Percentiles rank a stretch among this genome's conserved stretches.
Evolutionary conservation across 2,888 invertebrate genomes (phyloP).

Genomic region (Coecobrya sp.): DNA sequence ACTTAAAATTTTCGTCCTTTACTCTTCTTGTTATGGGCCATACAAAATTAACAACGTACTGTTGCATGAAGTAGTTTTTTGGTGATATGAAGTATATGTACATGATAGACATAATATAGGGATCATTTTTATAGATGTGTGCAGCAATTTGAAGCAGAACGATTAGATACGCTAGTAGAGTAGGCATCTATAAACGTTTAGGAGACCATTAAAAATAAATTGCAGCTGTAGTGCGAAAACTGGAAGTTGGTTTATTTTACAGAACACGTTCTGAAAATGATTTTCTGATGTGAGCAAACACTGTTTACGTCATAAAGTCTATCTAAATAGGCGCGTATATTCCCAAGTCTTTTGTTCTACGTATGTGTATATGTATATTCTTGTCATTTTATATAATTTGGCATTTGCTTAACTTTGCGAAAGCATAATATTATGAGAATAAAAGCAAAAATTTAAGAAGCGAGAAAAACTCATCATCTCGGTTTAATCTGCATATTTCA

Average conservation of each 20-base stretch:
- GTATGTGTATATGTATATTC: no score
- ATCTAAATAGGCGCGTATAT: no score
- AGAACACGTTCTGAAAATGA: no score
- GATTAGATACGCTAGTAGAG: background rate
- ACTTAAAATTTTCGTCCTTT: background rate
- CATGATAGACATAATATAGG: background rate
- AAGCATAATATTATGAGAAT: background rate
- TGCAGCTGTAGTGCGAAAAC: background rate
- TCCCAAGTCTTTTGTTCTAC: no score
- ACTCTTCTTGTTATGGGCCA: background rate
- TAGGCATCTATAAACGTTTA: constrained; percentile 9
- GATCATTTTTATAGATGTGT: background rate
- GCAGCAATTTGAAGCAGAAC: background rate
- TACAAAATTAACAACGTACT: background rate
- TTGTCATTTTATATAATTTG: no score
- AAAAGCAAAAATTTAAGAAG: background rate
- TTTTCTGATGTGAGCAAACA: no score
- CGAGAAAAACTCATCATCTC: background rate
- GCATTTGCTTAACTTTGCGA: background rate
- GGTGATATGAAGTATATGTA: background rate
- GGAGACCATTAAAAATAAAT: background rate
- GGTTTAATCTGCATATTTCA: constrained; percentile 16
- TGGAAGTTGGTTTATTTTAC: no score
- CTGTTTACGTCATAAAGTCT: no score
- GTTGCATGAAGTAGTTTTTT: background rate